phyloP scores from a whole-genome alignment of 2,888 invertebrate species.

The Cancer borealis region DNA sequence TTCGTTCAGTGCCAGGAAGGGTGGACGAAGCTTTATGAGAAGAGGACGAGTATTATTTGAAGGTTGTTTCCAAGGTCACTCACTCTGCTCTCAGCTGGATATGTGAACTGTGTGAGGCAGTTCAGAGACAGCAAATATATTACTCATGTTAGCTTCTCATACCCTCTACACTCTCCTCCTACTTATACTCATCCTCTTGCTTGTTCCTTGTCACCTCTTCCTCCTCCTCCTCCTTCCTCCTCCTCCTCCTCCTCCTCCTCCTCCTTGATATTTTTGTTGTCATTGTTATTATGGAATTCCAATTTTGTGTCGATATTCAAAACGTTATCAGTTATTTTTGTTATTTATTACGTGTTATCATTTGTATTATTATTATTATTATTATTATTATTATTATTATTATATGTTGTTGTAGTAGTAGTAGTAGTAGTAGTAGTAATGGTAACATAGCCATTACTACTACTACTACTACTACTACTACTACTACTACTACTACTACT shows the following conservation, averaged over 20 bases:
- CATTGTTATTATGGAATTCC: background rate
- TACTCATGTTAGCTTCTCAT: background rate
- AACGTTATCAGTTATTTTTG: too few relatives aligned
- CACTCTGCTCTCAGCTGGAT: background rate
- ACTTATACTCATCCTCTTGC: background rate
- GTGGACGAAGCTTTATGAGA: background rate
- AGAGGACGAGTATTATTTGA: background rate
- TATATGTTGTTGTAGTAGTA: conserved; percentile 14
- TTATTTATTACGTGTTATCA: too few relatives aligned
- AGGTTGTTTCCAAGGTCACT: background rate
- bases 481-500: background rate
- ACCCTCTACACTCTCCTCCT: background rate
- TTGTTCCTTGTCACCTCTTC: background rate
- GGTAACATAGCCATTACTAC: background rate
- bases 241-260: conserved; percentile 31
- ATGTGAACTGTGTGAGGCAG: background rate
- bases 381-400: too few relatives aligned
- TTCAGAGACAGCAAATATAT: background rate
- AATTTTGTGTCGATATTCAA: background rate
- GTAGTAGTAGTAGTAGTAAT: background rate
- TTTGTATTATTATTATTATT: too few relatives aligned
- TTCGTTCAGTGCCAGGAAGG: background rate
- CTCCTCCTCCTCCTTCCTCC: background rate
- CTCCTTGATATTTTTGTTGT: background rate
- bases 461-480: background rate